phyloP scores from a whole-genome alignment of 1,140 invertebrate genomes.

The Drosophila sp. region DNA sequence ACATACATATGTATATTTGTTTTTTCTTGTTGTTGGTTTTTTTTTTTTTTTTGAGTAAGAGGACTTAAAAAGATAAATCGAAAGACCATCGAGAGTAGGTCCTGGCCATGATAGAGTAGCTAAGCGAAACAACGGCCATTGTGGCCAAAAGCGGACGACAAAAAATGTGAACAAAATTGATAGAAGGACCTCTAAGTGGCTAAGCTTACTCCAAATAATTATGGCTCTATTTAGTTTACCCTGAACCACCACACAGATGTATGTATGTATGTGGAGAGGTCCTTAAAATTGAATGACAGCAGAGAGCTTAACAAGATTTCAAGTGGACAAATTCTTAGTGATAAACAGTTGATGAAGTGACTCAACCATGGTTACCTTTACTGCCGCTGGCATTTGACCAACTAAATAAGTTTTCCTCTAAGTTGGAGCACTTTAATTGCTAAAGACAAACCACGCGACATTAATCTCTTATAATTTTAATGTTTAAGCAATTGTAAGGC shows the following conservation, averaged over 20 bases:
- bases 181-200: constrained; percentile 7
- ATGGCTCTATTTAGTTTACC: constrained; percentile 18
- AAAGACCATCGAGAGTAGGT: constrained; percentile 33
- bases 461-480: too few relatives aligned
- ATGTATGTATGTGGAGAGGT: not conserved
- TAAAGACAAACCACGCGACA: too few relatives aligned
- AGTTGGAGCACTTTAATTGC: too few relatives aligned
- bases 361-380: constrained; percentile 9
- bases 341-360: constrained; percentile 5
- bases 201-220: constrained; percentile 17
- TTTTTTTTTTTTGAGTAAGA: not conserved
- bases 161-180: constrained; percentile 2
- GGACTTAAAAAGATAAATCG: constrained; percentile 78
- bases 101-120: constrained; percentile 1
- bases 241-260: not conserved
- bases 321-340: constrained; percentile 8
- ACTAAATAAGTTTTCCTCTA: too few relatives aligned
- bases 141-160: not conserved
- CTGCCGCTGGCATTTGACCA: too few relatives aligned
- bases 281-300: constrained; percentile 12
- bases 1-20: constrained; percentile 34
- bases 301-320: constrained; percentile 9
- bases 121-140: not conserved
- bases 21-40: not conserved
- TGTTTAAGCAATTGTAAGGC: too few relatives aligned